A percentile compares a stretch with the other conserved stretches of the same genome.
phyloP scores from a whole-genome alignment of 2,888 invertebrate species.

The Dyspetes luteomarginatus region DNA sequence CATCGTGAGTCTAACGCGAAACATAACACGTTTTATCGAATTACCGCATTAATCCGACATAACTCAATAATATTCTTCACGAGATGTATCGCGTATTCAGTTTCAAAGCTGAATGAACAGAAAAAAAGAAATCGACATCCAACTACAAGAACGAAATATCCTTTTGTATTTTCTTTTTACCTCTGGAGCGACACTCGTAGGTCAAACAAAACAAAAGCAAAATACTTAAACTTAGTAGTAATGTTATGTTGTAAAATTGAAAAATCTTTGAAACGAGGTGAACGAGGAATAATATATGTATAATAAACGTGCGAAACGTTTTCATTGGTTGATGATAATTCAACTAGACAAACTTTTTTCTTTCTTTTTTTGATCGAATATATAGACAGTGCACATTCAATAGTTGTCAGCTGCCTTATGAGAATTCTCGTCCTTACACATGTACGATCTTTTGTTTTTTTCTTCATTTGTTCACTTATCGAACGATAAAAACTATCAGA shows the following conservation, averaged over 20 bases:
- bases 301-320: conserved; percentile 30
- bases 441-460: background rate
- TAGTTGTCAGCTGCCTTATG: conserved; percentile 8
- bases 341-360: conserved; percentile 37
- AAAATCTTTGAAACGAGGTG: conserved; percentile 18
- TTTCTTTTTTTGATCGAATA: conserved; percentile 34
- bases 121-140: conserved; percentile 35
- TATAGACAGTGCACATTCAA: conserved; percentile 19
- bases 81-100: conserved; percentile 20
- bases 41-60: conserved; percentile 29
- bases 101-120: conserved; percentile 36
- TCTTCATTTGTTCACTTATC: conserved; percentile 28
- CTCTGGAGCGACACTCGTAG: conserved; percentile 11
- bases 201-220: conserved; percentile 28
- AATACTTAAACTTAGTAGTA: conserved; percentile 41
- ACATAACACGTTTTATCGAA: conserved; percentile 30
- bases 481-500: conserved; percentile 58
- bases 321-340: conserved; percentile 18
- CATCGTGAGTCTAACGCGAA: conserved; percentile 40
- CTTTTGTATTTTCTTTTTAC: conserved; percentile 13
- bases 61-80: conserved; percentile 39
- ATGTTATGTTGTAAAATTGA: conserved; percentile 52
- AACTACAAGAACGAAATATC: conserved; percentile 18
- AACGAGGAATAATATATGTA: background rate
- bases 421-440: conserved; percentile 3